phyloP scores from a whole-genome alignment of 2,888 invertebrate genomes.

The Endotricha flammealis region DNA sequence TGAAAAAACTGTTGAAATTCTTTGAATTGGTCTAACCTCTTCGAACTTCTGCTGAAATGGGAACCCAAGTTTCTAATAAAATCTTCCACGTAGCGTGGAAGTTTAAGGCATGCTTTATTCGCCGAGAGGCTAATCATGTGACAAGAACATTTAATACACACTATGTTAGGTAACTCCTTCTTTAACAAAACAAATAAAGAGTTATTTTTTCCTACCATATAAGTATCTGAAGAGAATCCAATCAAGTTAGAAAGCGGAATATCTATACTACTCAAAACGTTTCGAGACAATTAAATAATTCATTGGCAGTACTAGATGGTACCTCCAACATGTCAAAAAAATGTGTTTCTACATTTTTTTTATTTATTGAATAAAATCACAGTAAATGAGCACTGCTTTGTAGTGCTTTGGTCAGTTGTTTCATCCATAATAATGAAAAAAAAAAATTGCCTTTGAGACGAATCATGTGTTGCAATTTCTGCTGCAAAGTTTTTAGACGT shows the following conservation, averaged over 20 bases:
- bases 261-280: constrained; percentile 10
- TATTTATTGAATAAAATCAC: constrained; percentile 9
- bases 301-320: not conserved
- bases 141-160: constrained; percentile 23
- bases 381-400: constrained; percentile 17
- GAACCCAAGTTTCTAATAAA: constrained; percentile 16
- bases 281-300: too few species aligned
- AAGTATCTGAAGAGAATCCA: constrained; percentile 32
- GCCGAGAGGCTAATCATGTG: constrained; percentile 35
- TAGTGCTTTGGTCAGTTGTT: constrained; percentile 15
- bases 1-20: constrained; percentile 37
- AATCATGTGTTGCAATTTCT: not conserved
- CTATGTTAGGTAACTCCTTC: too few species aligned
- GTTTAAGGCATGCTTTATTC: constrained; percentile 34
- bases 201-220: constrained; percentile 12
- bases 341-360: constrained; percentile 1
- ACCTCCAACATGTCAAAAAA: constrained; percentile 18
- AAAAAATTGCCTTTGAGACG: constrained; percentile 7
- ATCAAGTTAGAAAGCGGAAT: constrained; percentile 24
- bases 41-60: constrained; percentile 18
- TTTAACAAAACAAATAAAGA: constrained; percentile 18
- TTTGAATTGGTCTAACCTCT: constrained; percentile 22
- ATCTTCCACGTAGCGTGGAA: constrained; percentile 28
- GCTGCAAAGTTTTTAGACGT: constrained; percentile 5
- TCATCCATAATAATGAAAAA: constrained; percentile 18